These are phyloP conservation scores for Conistra vaccinii DNA, from an alignment of 2,888 invertebrate genomes.

Conservation along the genomic window DNA sequence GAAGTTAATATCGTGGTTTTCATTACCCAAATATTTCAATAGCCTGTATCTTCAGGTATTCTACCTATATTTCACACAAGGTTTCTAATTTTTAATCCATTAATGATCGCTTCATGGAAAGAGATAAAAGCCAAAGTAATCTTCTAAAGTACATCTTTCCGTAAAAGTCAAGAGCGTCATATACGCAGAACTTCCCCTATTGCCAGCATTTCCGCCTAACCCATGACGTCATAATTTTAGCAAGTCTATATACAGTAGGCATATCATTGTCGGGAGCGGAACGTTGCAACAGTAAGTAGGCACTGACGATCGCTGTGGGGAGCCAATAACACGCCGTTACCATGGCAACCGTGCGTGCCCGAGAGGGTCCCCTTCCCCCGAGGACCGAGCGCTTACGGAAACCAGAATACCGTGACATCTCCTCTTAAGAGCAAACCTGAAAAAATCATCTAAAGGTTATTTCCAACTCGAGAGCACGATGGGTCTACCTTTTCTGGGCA, in stretches of 20 bases:
- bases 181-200: constrained; percentile 45
- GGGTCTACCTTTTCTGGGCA: constrained; percentile 72
- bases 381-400: constrained; percentile 78
- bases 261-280: constrained; percentile 69
- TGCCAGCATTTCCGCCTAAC: constrained; percentile 54
- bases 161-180: constrained; percentile 53
- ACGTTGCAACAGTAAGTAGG: constrained; percentile 68
- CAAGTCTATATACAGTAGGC: constrained; percentile 67
- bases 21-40: neutral
- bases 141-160: constrained; percentile 45
- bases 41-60: neutral
- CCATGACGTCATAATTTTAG: constrained; percentile 71
- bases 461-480: constrained; percentile 40
- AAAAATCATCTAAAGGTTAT: constrained; percentile 54
- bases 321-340: constrained; percentile 87
- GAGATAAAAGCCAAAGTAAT: constrained; percentile 31
- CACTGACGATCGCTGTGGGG: constrained; percentile 81
- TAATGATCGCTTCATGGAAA: neutral
- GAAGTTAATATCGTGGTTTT: neutral
- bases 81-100: constrained; percentile 3
- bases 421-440: constrained; percentile 69
- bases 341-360: constrained; percentile 82
- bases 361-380: constrained; percentile 82
- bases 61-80: too few relatives aligned
- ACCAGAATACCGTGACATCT: constrained; percentile 83